phyloP scores from a whole-genome alignment of 2,797 vertebrate species.

The Apogon talboti region DNA sequence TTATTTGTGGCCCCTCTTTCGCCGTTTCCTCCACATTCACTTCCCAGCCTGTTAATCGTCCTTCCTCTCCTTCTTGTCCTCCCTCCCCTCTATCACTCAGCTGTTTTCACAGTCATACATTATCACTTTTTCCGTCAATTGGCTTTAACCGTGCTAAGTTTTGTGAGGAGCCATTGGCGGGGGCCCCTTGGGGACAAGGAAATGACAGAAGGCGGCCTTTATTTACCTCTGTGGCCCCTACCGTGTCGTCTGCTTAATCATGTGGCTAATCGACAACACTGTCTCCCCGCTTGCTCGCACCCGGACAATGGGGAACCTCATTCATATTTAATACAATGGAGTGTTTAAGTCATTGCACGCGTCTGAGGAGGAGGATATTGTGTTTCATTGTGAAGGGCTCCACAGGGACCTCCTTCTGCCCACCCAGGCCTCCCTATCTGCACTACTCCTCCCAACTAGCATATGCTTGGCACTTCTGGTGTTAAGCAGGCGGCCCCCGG shows the following conservation, averaged over 20 bases:
- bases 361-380: slow-evolving; percentile 89
- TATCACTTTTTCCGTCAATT: slow-evolving; percentile 85
- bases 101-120: slow-evolving; percentile 83
- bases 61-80: slow-evolving; percentile 15
- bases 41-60: slow-evolving; percentile 46
- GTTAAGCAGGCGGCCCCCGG: slow-evolving; percentile 82
- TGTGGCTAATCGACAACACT: slow-evolving; percentile 93
- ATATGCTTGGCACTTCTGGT: slow-evolving; percentile 91
- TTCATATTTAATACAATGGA: slow-evolving; percentile 98
- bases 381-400: slow-evolving; percentile 90
- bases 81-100: slow-evolving; percentile 70
- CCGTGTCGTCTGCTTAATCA: slow-evolving; percentile 98
- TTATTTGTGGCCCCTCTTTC: slow-evolving; percentile 3
- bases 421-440: slow-evolving; percentile 76
- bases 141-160: slow-evolving; percentile 83
- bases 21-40: slow-evolving; percentile 37
- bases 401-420: slow-evolving; percentile 82
- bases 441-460: slow-evolving; percentile 84
- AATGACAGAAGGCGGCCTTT: slow-evolving; percentile 95
- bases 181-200: slow-evolving; percentile 83
- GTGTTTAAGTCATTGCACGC: slow-evolving; percentile 94
- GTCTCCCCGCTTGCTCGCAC: slow-evolving; percentile 85
- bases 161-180: slow-evolving; percentile 67
- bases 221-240: slow-evolving; percentile 93
- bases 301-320: slow-evolving; percentile 90